Base-by-base conservation (phyloP, 2,888 invertebrate genomes). In the Autographa pulchrina region DNA sequence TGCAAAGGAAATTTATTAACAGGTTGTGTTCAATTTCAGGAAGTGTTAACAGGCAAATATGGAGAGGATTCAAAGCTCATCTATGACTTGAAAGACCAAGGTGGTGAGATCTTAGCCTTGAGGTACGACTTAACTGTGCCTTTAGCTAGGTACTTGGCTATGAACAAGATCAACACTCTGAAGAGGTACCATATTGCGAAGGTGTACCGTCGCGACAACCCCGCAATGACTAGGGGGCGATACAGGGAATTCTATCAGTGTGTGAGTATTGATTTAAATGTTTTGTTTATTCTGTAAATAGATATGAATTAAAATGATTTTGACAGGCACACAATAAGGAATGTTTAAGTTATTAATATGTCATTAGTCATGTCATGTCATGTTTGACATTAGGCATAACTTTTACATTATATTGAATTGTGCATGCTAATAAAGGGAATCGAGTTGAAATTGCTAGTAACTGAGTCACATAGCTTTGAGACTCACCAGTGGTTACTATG, bases 211-310 rank as follows among this genome's bases (percentile, higher is more conserved):
- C 96, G 99, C 81, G 99, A 99, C 92, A 99, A 99, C 93, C 99
- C 99, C 2, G 98, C 99, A 0, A 99, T 99, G 97, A 98, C 99
- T 0, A 97, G 97, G 91, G 99, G 99, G 35, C 96, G 99, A 82
- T 99, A 99, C 90, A 96, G 99, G 81, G 99, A 99, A 92, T 99
- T 99, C 95, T 99, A 99, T 95, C 99, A 99, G 95, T 99, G 99
- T 96, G 99, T 99, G 96, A 97, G 98, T 97, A 35, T 68, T 32
- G 2, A 6, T 62, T 31, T 0, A 43, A 61, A 5, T 20, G 18
- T 25, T 32, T 8, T 32, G 7, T 18, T 43, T 14, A 11, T 20
- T 48, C 0, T 48, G 48, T 48, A n/a, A n/a, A n/a, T 16, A 43
- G 43, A 43, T 13, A 43, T 43, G 4, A 16, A 13, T 43, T 43